Evolutionary conservation across 2,888 invertebrate genomes (phyloP), one percentile per base, ranked within the genome.

Genomic region (Tholera decimalis): DNA sequence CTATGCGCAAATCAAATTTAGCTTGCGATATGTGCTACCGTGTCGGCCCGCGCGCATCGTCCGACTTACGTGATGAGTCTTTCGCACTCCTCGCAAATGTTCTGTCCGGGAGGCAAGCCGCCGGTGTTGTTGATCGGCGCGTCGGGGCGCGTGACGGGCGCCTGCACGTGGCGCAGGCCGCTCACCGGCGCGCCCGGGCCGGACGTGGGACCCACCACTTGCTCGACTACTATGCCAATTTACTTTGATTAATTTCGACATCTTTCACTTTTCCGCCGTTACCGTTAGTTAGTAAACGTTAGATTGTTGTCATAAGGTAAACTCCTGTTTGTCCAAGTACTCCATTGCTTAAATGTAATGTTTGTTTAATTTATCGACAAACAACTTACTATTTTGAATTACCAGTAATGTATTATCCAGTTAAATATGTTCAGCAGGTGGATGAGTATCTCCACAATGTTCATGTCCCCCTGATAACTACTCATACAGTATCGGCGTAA

Each of bases 61-160:
- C 89, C 96, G 96, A 98, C 99, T 98, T 98, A 99, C 99, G 98
- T 98, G 96, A 99, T 99, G 89, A 99, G 97, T 89, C 99, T 97
- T 94, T 99, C 99, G 96, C 99, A 99, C 91, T 99, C 99, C 84
- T 98, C 98, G 96, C 99, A 99, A 94, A 98, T 98, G 96, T 98
- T 98, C 96, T 98, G 98, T 88, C 98, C 98, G 83, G 98, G 97
- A 84, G 98, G 97, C 85, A 98, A 96, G 89, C 97, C 97, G 85
- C 96, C 97, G 83, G 96, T 97, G 89, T 97, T 96, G 92, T 97
- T 96, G 90, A 96, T 87, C 81, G 96, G 96, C 69, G 94, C 93
- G 84, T 96, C 93, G 85, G 97, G 97, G 82, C 96, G 92, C 88
- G 97, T 95, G 92, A 97, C 96, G 74, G 98, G 98, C 79, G 98